A percentile compares a stretch with the other conserved stretches of the same genome.
Conservation (phyloP, 2,888 invertebrate genomes). For the Parnassius orleans region DNA sequence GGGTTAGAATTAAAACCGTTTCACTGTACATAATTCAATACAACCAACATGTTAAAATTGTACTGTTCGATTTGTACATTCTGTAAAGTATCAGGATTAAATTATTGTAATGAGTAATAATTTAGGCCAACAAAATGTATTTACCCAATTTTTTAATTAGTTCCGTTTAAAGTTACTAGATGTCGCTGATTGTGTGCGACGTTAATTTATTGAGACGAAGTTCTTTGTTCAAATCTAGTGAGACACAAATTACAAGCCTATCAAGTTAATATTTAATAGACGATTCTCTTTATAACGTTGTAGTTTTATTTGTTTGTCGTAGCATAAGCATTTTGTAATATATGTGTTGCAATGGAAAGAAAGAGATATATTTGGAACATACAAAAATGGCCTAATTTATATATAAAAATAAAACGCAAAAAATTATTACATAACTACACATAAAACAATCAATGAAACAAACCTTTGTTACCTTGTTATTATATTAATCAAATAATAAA, state of each 20-base stretch:
- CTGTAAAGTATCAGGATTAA: neutral
- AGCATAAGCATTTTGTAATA: neutral
- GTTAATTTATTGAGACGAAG: conserved; percentile 49
- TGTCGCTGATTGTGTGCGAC: conserved; percentile 27
- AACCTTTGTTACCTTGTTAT: too few species aligned
- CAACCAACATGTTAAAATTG: neutral
- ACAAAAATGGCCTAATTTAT: too few species aligned
- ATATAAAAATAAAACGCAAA: too few species aligned
- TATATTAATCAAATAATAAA: too few species aligned
- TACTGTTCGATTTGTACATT: neutral
- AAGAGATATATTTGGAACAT: neutral
- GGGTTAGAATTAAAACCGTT: too few species aligned
- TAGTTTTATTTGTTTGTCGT: conserved; percentile 42
- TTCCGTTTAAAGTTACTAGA: conserved; percentile 35
- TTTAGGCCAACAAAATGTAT: conserved; percentile 3
- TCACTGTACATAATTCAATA: conserved; percentile 7
- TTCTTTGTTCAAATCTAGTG: conserved; percentile 60
- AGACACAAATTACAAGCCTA: conserved; percentile 69
- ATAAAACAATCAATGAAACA: too few species aligned
- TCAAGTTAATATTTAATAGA: conserved; percentile 68
- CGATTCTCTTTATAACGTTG: conserved; percentile 60
- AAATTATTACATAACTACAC: too few species aligned
- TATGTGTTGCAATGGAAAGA: too few species aligned
- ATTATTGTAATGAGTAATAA: conserved; percentile 7
- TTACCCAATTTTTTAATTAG: conserved; percentile 28